These are phyloP conservation scores for Neoaliturus tenellus DNA, from an alignment of 2,888 invertebrate species.

Conservation along the genomic window DNA sequence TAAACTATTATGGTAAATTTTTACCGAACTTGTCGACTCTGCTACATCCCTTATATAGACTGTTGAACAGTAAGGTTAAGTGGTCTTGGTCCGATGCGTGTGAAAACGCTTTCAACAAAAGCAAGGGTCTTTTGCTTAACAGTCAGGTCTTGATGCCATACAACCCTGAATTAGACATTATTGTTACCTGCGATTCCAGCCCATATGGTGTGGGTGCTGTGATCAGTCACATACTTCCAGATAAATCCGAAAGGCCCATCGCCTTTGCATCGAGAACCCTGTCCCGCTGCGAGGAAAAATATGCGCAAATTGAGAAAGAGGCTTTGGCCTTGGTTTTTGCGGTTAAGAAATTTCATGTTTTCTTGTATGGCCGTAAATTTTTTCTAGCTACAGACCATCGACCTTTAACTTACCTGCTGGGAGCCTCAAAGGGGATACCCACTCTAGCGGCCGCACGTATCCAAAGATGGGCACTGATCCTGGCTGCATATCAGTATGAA, in stretches of 20 bases:
- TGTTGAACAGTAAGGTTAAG: neutral
- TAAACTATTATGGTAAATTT: neutral
- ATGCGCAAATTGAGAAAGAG: constrained; percentile 70
- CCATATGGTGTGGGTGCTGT: neutral
- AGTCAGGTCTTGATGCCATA: neutral
- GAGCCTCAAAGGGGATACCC: constrained; percentile 51
- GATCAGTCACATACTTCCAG: neutral
- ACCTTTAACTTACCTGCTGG: constrained; percentile 70
- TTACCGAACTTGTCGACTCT: neutral
- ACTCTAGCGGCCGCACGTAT: constrained; percentile 31
- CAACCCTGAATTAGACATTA: neutral
- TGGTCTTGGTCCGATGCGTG: neutral
- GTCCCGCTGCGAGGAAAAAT: constrained; percentile 69
- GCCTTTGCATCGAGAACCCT: constrained; percentile 63
- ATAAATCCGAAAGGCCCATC: neutral
- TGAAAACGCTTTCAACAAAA: neutral
- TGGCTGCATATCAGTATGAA: constrained; percentile 40
- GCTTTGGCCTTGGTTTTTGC: constrained; percentile 65
- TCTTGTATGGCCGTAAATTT: constrained; percentile 71
- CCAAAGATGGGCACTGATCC: constrained; percentile 42
- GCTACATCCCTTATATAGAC: neutral
- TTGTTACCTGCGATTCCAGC: neutral
- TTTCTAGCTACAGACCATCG: constrained; percentile 69
- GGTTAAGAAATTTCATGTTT: constrained; percentile 71
- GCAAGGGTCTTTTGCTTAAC: neutral